Base-by-base conservation (phyloP, 2,113 vertebrate species). In the Platichthys flesus region DNA sequence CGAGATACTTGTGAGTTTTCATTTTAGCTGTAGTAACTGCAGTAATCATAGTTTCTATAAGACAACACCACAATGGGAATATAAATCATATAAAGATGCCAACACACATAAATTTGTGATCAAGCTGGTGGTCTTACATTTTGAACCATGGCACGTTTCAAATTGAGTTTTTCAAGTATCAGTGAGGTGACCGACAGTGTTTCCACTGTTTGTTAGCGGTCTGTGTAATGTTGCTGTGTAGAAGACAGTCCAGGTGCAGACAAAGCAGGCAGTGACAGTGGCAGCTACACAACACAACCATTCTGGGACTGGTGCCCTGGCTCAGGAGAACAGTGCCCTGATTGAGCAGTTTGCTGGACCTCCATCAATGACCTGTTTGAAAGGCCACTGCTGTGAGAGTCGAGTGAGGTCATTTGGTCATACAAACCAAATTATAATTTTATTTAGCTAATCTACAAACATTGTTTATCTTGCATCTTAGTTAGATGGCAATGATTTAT, bases 361-460 rank as follows among this genome's bases (percentile, higher is more conserved):
- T 62, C 62, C 52, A 83, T 90, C 86, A 90, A 60, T 87, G 65
- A 83, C 61, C 74, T 62, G 66, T 92, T 89, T 87, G 56, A 91
- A 88, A 82, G 42, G 54, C 54, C 58, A 49, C 42, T 56, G 61
- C 40, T 31, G 37, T 58, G 16, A 40, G 15, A 15, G 47, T 71
- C 21, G 45, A 63, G 65, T 52, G 55, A 59, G 59, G 52, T 55
- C 49, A 67, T 71, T 70, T 62, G 51, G 24, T 67, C 67, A 61
- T 52, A 31, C 52, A 54, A 52, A 61, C 21, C 15, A 79, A 56
- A 79, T 65, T 16, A 69, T 72, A 9, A 31, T 67, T 51, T 74
- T 51, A 49, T 69, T 52, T 52, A 78, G 40, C 35, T 60, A 13
- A 45, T 60, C 16, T 51, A 58, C 60, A 74, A 56, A 31, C 61